Conservation (phyloP, 2,797 vertebrate genomes). For the Pagetopsis macropterus region DNA sequence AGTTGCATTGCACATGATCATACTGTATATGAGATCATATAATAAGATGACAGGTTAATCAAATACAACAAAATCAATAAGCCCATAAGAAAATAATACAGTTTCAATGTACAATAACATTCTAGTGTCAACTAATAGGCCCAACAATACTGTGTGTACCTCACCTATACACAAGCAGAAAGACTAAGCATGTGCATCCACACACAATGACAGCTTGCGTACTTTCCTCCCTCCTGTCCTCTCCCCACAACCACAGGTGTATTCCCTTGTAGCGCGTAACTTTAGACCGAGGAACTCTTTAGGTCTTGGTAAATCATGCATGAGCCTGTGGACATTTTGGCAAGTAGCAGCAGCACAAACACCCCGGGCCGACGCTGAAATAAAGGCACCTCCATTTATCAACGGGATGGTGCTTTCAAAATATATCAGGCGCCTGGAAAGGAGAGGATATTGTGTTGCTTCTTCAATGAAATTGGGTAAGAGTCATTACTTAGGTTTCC, state of each 20-base stretch:
- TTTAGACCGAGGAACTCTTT: conserved; percentile 66
- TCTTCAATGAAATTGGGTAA: conserved; percentile 21
- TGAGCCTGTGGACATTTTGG: conserved; percentile 72
- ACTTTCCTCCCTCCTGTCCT: conserved; percentile 14
- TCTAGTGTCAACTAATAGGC: too few relatives aligned
- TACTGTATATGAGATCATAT: too few relatives aligned
- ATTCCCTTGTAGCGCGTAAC: conserved; percentile 68
- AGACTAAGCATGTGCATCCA: conserved; percentile 4
- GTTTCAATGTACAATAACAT: too few relatives aligned
- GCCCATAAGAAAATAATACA: too few relatives aligned
- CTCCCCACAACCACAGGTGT: conserved; percentile 63
- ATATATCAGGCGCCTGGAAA: conserved; percentile 25
- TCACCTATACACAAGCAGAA: conserved; percentile 8
- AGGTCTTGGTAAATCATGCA: conserved; percentile 79
- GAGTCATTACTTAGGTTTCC: conserved; percentile 18
- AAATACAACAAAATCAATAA: too few relatives aligned
- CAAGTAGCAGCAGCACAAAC: conserved; percentile 67
- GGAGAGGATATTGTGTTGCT: conserved; percentile 17
- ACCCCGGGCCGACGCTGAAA: conserved; percentile 65
- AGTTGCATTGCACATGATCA: too few relatives aligned
- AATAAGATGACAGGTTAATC: too few relatives aligned
- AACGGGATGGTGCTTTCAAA: conserved; percentile 38
- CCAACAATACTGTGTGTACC: too few relatives aligned
- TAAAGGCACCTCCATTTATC: conserved; percentile 53
- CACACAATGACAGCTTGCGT: conserved; percentile 10